Percentiles rank a stretch among this genome's conserved stretches.
These are phyloP conservation scores for Helleia helle DNA, from an alignment of 2,888 invertebrate genomes.

Conservation along the genomic window DNA sequence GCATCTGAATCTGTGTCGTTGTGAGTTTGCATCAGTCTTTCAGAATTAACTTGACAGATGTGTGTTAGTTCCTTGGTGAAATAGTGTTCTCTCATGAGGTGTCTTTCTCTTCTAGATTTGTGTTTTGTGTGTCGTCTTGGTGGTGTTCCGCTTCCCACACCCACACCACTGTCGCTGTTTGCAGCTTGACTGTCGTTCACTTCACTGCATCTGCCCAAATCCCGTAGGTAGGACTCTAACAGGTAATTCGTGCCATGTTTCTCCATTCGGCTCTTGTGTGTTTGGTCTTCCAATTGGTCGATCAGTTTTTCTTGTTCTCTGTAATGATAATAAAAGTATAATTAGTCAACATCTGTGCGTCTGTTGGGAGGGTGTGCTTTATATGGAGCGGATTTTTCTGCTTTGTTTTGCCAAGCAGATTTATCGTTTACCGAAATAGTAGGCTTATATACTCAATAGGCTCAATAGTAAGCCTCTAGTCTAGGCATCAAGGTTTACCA, in stretches of 20 bases:
- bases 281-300: conserved; percentile 83
- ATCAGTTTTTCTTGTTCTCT: conserved; percentile 86
- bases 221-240: conserved; percentile 81
- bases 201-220: conserved; percentile 55
- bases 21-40: conserved; percentile 54
- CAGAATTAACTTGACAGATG: conserved; percentile 68
- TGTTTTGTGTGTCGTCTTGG: conserved; percentile 68
- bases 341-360: no score
- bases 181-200: conserved; percentile 74
- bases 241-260: conserved; percentile 87
- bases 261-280: conserved; percentile 81
- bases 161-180: conserved; percentile 81
- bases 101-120: conserved; percentile 68
- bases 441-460: no score
- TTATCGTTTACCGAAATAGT: no score
- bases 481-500: no score
- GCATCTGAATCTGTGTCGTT: conserved; percentile 66
- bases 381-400: no score
- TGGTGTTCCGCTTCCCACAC: conserved; percentile 78
- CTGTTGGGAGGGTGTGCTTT: no score
- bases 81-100: conserved; percentile 70
- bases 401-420: no score
- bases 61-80: conserved; percentile 69
- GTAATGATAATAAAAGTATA: conserved; percentile 22
- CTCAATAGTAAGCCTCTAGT: no score